Evolutionary conservation across 2,797 vertebrate genomes (phyloP).

Genomic region (Sandelia bainsii): DNA sequence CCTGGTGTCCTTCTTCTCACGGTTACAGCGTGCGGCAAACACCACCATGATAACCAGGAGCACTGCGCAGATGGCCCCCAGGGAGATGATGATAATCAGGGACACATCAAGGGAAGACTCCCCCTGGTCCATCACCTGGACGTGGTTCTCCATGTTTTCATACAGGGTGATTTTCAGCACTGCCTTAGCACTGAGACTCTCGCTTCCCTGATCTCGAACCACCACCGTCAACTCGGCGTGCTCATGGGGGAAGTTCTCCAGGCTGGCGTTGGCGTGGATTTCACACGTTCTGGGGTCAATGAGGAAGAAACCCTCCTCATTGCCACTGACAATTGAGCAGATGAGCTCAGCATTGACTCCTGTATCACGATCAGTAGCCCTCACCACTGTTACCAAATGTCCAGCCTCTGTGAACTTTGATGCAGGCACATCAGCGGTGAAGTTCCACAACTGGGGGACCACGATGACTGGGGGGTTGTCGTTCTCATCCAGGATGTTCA

Average conservation of each 20-base stretch:
- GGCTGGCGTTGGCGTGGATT: constrained; percentile 91
- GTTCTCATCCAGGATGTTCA: constrained; percentile 95
- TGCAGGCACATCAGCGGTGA: constrained; percentile 90
- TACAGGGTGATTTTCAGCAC: constrained; percentile 88
- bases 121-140: constrained; percentile 85
- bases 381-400: constrained; percentile 88
- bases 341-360: constrained; percentile 94
- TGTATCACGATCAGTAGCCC: constrained; percentile 92
- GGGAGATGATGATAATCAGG: constrained; percentile 93
- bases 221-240: constrained; percentile 87
- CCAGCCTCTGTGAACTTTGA: constrained; percentile 90
- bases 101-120: constrained; percentile 87
- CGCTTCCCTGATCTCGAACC: constrained; percentile 92
- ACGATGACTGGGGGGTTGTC: constrained; percentile 93
- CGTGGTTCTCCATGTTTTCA: constrained; percentile 87
- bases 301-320: constrained; percentile 90
- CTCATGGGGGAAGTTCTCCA: constrained; percentile 86
- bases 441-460: constrained; percentile 90
- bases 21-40: constrained; percentile 90
- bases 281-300: constrained; percentile 93
- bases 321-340: constrained; percentile 90
- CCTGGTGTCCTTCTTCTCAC: constrained; percentile 94
- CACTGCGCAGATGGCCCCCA: constrained; percentile 89
- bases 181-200: constrained; percentile 91
- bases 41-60: constrained; percentile 94